phyloP scores from a whole-genome alignment of 2,113 vertebrate species.

The Dicaeum eximium region DNA sequence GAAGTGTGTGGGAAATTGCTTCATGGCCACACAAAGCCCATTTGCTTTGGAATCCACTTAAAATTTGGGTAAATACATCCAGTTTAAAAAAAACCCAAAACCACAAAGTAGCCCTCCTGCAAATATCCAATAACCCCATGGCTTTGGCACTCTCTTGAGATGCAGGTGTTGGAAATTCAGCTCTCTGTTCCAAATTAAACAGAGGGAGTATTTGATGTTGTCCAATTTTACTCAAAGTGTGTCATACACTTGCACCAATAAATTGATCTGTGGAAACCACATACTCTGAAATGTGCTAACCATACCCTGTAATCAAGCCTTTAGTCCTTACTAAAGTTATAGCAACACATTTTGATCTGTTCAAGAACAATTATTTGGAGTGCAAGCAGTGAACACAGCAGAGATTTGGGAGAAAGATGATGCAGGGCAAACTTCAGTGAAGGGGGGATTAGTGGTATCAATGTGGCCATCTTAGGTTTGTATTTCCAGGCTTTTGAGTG shows the following conservation, averaged over 20 bases:
- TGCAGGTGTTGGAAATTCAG: neutral
- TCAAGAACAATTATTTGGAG: neutral
- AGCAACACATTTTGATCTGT: neutral
- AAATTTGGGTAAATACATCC: neutral
- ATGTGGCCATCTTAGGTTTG: neutral
- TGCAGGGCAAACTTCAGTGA: neutral
- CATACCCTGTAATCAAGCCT: neutral
- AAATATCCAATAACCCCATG: neutral
- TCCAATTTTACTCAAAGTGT: neutral
- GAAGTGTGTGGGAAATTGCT: neutral
- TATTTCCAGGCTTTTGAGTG: neutral
- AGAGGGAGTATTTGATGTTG: neutral
- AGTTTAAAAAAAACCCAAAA: neutral
- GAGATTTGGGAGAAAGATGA: neutral
- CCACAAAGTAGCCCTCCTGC: neutral
- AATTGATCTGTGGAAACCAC: neutral
- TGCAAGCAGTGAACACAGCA: neutral
- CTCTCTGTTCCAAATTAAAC: conserved; percentile 2
- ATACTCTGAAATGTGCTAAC: neutral
- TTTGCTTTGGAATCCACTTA: neutral
- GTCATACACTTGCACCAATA: neutral
- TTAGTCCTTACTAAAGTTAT: neutral
- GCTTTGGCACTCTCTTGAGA: conserved; percentile 10
- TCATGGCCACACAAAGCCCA: neutral
- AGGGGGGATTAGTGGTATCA: neutral